These are phyloP conservation scores for Chalcis sispes DNA, from an alignment of 2,888 invertebrate genomes.

Conservation along the genomic window DNA sequence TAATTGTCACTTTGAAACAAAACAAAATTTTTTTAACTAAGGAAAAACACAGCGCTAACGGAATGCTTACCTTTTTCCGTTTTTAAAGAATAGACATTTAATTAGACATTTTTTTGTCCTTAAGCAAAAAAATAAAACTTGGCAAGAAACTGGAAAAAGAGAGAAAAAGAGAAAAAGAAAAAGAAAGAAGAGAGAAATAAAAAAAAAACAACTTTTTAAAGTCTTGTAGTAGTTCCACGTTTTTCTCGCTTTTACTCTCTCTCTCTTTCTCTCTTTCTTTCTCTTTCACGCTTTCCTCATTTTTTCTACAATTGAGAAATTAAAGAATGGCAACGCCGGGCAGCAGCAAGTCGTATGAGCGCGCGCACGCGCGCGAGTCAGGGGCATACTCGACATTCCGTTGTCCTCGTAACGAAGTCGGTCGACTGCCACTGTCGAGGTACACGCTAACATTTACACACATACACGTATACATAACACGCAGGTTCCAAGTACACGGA, in stretches of 20 bases:
- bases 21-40: background rate
- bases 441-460: constrained; percentile 6
- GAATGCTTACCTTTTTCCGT: background rate
- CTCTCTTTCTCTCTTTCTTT: background rate
- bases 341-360: constrained; percentile 19
- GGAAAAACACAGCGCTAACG: background rate
- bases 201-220: constrained; percentile 8
- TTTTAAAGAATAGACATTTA: constrained; percentile 30
- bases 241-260: background rate
- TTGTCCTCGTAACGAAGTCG: constrained; percentile 57
- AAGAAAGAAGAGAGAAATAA: background rate
- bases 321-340: constrained; percentile 51
- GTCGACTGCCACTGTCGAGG: constrained; percentile 35
- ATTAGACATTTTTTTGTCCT: constrained; percentile 37
- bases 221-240: constrained; percentile 10
- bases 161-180: constrained; percentile 6
- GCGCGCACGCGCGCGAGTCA: background rate
- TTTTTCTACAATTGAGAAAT: constrained; percentile 43
- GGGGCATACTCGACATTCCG: constrained; percentile 54
- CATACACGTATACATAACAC: background rate
- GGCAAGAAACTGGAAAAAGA: constrained; percentile 1
- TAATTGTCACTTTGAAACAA: constrained; percentile 47
- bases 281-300: background rate
- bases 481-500: constrained; percentile 28
- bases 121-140: background rate